Evolutionary conservation across 1,140 invertebrate genomes (phyloP), one percentile per base, ranked within the genome.

Genomic region (Andricus grossulariae): DNA sequence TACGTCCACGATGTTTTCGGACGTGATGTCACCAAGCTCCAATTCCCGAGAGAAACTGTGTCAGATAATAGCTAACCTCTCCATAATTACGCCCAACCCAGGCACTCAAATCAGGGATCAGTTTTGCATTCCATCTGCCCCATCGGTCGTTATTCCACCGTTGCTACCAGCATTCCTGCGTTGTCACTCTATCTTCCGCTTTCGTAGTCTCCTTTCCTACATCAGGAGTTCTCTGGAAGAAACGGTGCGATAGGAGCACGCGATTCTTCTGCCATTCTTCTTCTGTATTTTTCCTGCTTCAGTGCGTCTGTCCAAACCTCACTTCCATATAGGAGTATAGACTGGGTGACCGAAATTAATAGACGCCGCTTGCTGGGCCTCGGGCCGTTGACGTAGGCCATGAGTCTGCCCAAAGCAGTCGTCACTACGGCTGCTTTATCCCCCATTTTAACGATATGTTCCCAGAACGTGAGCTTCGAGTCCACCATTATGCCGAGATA

Each of bases 401-500:
- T 13, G 72, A 76, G 21, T 83, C 73, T 81, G 75, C 79, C 83
- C 84, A 13, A 84, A 21, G n/a, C n/a, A n/a, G n/a, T 70, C 81
- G 74, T 25, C 73, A 3, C 73, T 15, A 45, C 71, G 7, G 75
- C 72, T 0, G 74, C 84, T 71, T 80, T 84, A 0, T 54, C 54
- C 1, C 73, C 76, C 39, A 57, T 73, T 8, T 71, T 13, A 3
- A 74, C 8, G 4, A 86, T 79, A 39, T 86, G 80, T 6, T 55
- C 25, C 49, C 50, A 75, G 55, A 82, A 84, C 0, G 60, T 81
- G 13, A 78, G 8, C 25, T 79, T 81, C 0, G 71, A 60, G 19
- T 83, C 81, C 8, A 85, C 1, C 1, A 16, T 73, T n/a, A 86
- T 70, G 8, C 83, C 83, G 13, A 86, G 77, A 54, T 87, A 83